Conservation (phyloP, 2,113 vertebrate species). For the Epinephelus cyanopodus region DNA sequence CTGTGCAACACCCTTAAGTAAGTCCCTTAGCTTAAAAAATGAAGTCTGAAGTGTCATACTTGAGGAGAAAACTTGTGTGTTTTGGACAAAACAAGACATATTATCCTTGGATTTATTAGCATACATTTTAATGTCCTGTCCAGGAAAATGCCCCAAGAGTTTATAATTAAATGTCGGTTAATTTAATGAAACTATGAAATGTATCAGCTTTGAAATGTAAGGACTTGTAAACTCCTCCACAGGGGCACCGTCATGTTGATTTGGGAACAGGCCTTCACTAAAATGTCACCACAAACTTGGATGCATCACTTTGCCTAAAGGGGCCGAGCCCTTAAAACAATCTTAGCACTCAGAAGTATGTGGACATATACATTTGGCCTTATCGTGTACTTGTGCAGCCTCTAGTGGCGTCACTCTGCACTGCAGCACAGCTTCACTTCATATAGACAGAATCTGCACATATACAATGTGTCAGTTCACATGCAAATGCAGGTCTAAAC, state of each 20-base stretch:
- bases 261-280: neutral
- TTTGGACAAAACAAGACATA: too few species aligned
- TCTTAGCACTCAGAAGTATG: neutral
- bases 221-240: neutral
- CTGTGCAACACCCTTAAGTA: too few species aligned
- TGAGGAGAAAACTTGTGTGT: too few species aligned
- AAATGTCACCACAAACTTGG: neutral
- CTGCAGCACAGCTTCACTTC: constrained; percentile 29
- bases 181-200: neutral
- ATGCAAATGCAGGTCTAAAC: neutral
- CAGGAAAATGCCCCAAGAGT: neutral
- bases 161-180: neutral
- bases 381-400: constrained; percentile 43
- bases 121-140: neutral
- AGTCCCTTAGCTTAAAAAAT: too few species aligned
- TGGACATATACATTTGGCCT: neutral
- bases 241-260: too few species aligned
- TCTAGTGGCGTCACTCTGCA: constrained; percentile 58
- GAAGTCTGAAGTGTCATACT: too few species aligned
- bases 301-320: neutral
- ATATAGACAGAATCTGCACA: neutral
- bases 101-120: too few species aligned
- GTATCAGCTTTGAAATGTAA: neutral
- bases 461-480: neutral
- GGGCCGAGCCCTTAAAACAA: neutral